These are phyloP conservation scores for Phoeniculus purpureus DNA, from an alignment of 2,797 vertebrate genomes.

Conservation along the genomic window DNA sequence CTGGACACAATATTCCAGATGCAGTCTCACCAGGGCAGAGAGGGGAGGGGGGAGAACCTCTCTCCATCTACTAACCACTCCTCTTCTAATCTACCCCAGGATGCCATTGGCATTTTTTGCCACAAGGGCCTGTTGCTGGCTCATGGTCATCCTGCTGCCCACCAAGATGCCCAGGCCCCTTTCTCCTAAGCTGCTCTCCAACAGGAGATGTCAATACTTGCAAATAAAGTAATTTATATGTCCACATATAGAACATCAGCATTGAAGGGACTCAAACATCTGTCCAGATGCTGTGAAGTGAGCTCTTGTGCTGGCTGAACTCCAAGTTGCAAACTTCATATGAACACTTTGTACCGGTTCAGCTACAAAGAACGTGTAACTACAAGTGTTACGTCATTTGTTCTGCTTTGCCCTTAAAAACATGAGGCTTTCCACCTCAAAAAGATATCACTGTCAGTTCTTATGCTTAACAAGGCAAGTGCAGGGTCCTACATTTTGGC, in stretches of 20 bases:
- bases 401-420: not conserved
- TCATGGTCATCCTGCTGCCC: too few species aligned
- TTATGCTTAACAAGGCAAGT: too few species aligned
- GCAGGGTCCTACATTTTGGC: too few species aligned
- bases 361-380: not conserved
- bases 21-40: too few species aligned
- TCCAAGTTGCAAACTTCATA: not conserved
- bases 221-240: not conserved
- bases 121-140: too few species aligned
- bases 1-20: too few species aligned
- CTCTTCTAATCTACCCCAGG: too few species aligned
- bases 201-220: not conserved
- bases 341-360: not conserved
- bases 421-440: not conserved
- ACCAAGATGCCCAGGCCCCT: too few species aligned
- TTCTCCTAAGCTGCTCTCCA: too few species aligned
- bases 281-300: not conserved
- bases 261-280: not conserved
- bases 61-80: too few species aligned
- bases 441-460: not conserved
- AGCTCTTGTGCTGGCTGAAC: not conserved
- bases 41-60: too few species aligned
- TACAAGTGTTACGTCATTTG: not conserved
- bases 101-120: too few species aligned
- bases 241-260: not conserved